Base-by-base conservation (phyloP, 2,888 invertebrate genomes). In the Tetropium fuscum region DNA sequence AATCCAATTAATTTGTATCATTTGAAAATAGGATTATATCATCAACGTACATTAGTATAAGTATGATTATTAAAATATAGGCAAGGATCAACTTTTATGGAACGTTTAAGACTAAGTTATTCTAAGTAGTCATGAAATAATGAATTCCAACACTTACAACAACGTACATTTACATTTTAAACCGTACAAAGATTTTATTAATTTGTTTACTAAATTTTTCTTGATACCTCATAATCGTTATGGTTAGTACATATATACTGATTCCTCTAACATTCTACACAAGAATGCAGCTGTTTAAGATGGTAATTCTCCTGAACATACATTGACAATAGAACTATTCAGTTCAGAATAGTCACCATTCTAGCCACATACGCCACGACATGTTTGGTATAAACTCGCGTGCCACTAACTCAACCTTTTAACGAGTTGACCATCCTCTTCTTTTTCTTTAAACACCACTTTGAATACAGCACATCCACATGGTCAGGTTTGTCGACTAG, bases 381-480 rank as follows among this genome's bases (percentile, higher is more conserved):
- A 16, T 25, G 44, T 20, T 40, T 34, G 69, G 70, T 44, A 59
- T 11, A 61, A 65, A 72, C 38, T 68, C 68, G 10, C 68, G 51
- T 41, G 66, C 66, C 34, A 71, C 69, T 54, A 70, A 45, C 13
- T 63, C 34, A 11, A 62, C 64, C 48, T 64, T 71, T 66, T 65
- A 3, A 53, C 41, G 8, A 41, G 13, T 45, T 47, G 22, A 25
- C 61, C 65, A 27, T 64, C 44, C 3, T 61, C 56, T 19, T 40
- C 16, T 51, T 68, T 69, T 41, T 58, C 47, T 7, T 36, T 20
- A 48, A 68, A 68, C 5, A 65, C 60, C 67, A 68, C 36, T 48
- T 68, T 22, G 63, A 67, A 25, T 69, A 65, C 13, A 70, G 65
- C 6, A 66, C 36, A 40, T 70, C 40, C 25, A 36, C 48, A 53